Conservation (phyloP, 2,797 vertebrate genomes). For the Botia kubotai region DNA sequence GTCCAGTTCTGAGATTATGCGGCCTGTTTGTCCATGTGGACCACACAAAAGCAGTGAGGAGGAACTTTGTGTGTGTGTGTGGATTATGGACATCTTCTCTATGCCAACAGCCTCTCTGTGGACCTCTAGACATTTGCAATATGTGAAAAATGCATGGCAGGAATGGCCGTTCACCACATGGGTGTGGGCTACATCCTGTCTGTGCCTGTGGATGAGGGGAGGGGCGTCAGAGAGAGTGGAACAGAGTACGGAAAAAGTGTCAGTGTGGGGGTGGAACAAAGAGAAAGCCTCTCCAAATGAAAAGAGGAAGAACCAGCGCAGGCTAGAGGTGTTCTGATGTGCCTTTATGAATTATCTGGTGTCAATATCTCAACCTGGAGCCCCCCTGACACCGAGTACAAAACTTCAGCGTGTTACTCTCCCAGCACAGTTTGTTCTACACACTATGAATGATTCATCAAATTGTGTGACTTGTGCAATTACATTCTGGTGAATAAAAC, state of each 20-base stretch:
- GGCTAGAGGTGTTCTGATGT: constrained; percentile 7
- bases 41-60: constrained; percentile 67
- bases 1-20: constrained; percentile 50
- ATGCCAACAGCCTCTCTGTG: constrained; percentile 62
- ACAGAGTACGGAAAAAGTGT: constrained; percentile 23
- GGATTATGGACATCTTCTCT: constrained; percentile 52
- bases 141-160: constrained; percentile 72
- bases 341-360: constrained; percentile 16
- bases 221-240: constrained; percentile 14
- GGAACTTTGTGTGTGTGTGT: constrained; percentile 32
- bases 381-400: background rate
- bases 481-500: too few species aligned
- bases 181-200: constrained; percentile 78
- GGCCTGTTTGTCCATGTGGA: constrained; percentile 65
- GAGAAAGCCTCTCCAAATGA: background rate
- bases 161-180: constrained; percentile 68
- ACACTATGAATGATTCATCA: too few species aligned
- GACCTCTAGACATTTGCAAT: constrained; percentile 71
- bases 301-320: constrained; percentile 13
- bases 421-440: too few species aligned
- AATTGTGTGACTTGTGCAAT: too few species aligned
- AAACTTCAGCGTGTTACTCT: background rate
- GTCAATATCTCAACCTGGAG: background rate
- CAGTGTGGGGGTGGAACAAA: constrained; percentile 11
- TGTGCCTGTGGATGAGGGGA: constrained; percentile 58